Percentiles rank a stretch among this genome's conserved stretches.
These are phyloP conservation scores for Hydropsyche tenuis DNA, from an alignment of 1,140 invertebrate species.

Conservation along the genomic window DNA sequence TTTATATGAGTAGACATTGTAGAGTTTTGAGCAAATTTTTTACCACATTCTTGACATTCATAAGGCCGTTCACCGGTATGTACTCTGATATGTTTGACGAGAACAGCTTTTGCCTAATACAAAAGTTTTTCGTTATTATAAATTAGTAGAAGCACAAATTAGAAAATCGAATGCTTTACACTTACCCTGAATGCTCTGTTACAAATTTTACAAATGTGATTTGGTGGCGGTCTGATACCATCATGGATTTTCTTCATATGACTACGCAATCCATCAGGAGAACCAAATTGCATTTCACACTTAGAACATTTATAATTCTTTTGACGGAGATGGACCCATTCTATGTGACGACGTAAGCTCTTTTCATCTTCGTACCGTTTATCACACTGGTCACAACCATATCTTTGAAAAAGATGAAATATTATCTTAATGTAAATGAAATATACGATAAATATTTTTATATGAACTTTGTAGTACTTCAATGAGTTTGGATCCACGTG, in stretches of 20 bases:
- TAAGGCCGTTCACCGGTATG: constrained; percentile 64
- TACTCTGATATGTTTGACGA: constrained; percentile 46
- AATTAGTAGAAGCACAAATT: constrained; percentile 2
- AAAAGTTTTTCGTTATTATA: neutral
- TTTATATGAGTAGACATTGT: constrained; percentile 62
- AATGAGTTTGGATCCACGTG: constrained; percentile 41
- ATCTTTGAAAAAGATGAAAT: constrained; percentile 32
- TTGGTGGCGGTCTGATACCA: constrained; percentile 37
- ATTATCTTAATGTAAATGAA: neutral
- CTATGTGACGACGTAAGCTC: constrained; percentile 37
- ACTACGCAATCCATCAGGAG: constrained; percentile 40
- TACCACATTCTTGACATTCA: constrained; percentile 62
- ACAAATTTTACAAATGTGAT: constrained; percentile 46
- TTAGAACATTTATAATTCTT: constrained; percentile 38
- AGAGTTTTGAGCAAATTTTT: constrained; percentile 64
- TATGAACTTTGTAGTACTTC: constrained; percentile 36
- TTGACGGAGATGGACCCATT: constrained; percentile 41
- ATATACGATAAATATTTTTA: neutral
- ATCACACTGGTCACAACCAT: constrained; percentile 35
- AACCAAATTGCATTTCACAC: constrained; percentile 43
- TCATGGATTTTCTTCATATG: constrained; percentile 47
- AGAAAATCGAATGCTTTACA: constrained; percentile 1
- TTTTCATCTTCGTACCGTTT: constrained; percentile 39
- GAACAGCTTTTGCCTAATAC: constrained; percentile 46
- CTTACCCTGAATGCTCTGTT: constrained; percentile 47